phyloP scores from a whole-genome alignment of 2,888 invertebrate genomes.

The Drosophila paucipuncta region DNA sequence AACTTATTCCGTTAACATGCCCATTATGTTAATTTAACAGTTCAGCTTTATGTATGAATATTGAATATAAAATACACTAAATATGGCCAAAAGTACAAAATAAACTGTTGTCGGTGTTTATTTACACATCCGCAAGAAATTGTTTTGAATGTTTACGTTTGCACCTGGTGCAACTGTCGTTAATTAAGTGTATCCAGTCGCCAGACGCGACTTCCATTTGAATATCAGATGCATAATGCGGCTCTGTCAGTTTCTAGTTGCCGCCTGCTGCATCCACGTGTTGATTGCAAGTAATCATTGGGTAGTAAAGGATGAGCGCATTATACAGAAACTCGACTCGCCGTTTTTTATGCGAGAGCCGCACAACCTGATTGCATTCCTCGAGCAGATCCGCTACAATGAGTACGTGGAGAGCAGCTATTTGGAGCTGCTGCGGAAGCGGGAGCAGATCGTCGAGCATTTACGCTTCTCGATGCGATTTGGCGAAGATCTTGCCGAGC shows the following conservation, averaged over 20 bases:
- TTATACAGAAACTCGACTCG: conserved; percentile 83
- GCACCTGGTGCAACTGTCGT: background rate
- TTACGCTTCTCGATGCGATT: conserved; percentile 82
- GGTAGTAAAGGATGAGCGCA: conserved; percentile 82
- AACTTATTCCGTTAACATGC: background rate
- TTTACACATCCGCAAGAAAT: conserved; percentile 29
- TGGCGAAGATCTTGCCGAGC: conserved; percentile 83
- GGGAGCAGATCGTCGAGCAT: conserved; percentile 83
- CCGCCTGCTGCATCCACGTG: conserved; percentile 52
- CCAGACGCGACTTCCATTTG: background rate
- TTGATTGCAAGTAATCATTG: conserved; percentile 80
- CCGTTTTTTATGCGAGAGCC: conserved; percentile 84
- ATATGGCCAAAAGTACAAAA: conserved; percentile 17
- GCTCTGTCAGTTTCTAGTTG: conserved; percentile 44
- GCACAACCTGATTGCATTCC: conserved; percentile 82
- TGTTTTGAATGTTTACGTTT: conserved; percentile 18
- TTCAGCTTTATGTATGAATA: background rate
- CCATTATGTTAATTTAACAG: conserved; percentile 14
- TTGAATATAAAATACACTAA: conserved; percentile 30
- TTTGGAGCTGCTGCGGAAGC: conserved; percentile 79
- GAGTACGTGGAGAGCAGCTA: conserved; percentile 83
- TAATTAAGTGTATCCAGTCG: conserved; percentile 16
- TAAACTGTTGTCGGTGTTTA: conserved; percentile 48
- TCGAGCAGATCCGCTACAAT: conserved; percentile 84
- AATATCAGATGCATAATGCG: conserved; percentile 55